These are phyloP conservation scores for Automeris io DNA, from an alignment of 2,888 invertebrate genomes.

Conservation along the genomic window DNA sequence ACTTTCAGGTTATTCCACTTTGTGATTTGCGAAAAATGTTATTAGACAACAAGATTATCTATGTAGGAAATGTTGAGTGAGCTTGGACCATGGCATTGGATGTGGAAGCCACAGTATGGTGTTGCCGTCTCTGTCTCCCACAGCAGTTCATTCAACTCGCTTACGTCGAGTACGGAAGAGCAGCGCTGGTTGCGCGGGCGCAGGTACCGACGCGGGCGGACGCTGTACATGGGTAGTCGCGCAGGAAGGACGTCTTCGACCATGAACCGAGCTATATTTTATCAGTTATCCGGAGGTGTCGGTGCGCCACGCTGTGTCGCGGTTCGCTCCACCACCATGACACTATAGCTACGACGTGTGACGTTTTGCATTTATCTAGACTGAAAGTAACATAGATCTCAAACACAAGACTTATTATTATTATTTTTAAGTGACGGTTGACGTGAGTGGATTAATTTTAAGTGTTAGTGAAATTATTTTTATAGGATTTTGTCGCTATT, in stretches of 20 bases:
- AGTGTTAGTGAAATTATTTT: constrained; percentile 57
- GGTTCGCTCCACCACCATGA: constrained; percentile 48
- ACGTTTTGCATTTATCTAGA: constrained; percentile 63
- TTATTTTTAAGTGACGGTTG: constrained; percentile 62
- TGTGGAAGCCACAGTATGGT: constrained; percentile 16
- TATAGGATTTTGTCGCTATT: constrained; percentile 47
- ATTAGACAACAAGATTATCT: constrained; percentile 51
- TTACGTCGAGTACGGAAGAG: constrained; percentile 62
- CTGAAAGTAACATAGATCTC: constrained; percentile 75
- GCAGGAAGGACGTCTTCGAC: constrained; percentile 69
- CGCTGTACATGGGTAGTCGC: constrained; percentile 49
- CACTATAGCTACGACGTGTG: constrained; percentile 49
- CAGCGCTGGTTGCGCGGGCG: constrained; percentile 46
- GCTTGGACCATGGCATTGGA: constrained; percentile 68
- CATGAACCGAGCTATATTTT: constrained; percentile 68
- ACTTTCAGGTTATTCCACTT: constrained; percentile 27
- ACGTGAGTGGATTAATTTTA: constrained; percentile 64
- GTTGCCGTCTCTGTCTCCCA: constrained; percentile 47
- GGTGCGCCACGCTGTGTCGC: constrained; percentile 60
- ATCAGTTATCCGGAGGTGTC: constrained; percentile 72
- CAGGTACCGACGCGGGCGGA: constrained; percentile 52
- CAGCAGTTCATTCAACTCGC: constrained; percentile 68
- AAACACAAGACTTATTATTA: constrained; percentile 69
- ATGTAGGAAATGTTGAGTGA: constrained; percentile 54
- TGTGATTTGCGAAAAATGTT: constrained; percentile 17